Evolutionary conservation across 2,888 invertebrate genomes (phyloP), one percentile per base, ranked within the genome.

Genomic region (Halocaridina rubra): DNA sequence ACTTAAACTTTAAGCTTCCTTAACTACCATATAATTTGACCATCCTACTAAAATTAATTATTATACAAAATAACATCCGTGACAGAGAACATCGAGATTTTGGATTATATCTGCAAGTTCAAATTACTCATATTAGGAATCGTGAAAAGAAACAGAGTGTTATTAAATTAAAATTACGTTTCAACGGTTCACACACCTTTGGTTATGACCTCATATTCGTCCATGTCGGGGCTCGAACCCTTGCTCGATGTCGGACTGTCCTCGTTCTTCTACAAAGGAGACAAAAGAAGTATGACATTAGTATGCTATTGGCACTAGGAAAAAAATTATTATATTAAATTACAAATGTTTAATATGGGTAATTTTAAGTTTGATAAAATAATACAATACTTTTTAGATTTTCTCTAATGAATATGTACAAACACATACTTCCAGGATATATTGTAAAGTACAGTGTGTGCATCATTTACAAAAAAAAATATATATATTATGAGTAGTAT

Each of bases 201-300:
- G 7, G 67, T 79, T 30, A 86, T 82, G 77, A 86, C 82, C 59
- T 86, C 86, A 32, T 86, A 86, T 27, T 86, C 86, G n/a, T 86
- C 80, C 75, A 86, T 86, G 69, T 86, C 86, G 7, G 86, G 86
- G 71, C 86, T 86, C n/a, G 86, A 86, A 24, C 86, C 86, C 57
- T 86, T 86, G 64, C 86, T 86, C 53, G 82, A 86, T 16, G 59
- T 71, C 29, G 82, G 79, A 80, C 80, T 84, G 53, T 79, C 84
- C 27, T 79, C 75, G 53, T 79, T 75, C 75, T 80, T 29, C 24
- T 3, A 74, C 19, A 33, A n/a, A n/a, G n/a, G n/a, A n/a, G n/a
- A n/a, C n/a, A n/a, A n/a, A n/a, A n/a, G n/a, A n/a, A n/a, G n/a
- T n/a, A n/a, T n/a, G n/a, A n/a, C n/a, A n/a, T n/a, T n/a, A n/a